Evolutionary conservation across 92 coral and sea anemone genomes (phyloP).

Genomic region (Muricea muricata): DNA sequence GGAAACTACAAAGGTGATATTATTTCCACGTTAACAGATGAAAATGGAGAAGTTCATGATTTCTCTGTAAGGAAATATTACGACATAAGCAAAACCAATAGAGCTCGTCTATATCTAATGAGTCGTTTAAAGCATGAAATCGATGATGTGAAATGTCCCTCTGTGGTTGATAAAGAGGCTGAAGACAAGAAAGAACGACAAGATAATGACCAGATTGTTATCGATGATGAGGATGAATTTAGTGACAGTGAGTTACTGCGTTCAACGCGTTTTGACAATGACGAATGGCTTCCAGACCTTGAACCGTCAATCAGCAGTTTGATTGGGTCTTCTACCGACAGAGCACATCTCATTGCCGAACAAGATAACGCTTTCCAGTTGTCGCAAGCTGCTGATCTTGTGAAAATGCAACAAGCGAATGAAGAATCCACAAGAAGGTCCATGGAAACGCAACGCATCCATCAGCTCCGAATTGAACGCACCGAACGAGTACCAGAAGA

Average conservation of each 20-base stretch:
- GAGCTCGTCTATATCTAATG: conserved; percentile 28
- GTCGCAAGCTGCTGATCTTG: conserved; percentile 24
- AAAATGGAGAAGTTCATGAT: neutral
- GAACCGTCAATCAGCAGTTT: conserved; percentile 31
- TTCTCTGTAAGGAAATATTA: conserved; percentile 23
- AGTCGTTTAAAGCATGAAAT: conserved; percentile 14
- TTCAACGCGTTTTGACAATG: conserved; percentile 13
- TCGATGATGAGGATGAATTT: conserved; percentile 25
- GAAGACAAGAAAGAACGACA: conserved; percentile 14
- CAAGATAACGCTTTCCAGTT: conserved; percentile 32
- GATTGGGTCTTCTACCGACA: conserved; percentile 51
- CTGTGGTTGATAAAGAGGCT: neutral
- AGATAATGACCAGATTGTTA: conserved; percentile 31
- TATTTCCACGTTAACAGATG: conserved; percentile 12
- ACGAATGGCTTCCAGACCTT: neutral
- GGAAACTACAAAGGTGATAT: conserved; percentile 27
- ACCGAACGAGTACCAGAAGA: conserved; percentile 53
- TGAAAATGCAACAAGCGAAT: conserved; percentile 23
- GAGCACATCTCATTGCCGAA: conserved; percentile 11
- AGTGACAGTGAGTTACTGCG: neutral
- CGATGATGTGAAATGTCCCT: too few relatives aligned
- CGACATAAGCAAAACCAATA: conserved; percentile 8
- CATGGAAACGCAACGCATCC: conserved; percentile 42
- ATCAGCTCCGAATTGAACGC: conserved; percentile 59
- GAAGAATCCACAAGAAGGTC: conserved; percentile 13